A percentile compares a stretch with the other conserved stretches of the same genome.
Conservation (phyloP, 2,888 invertebrate species). For the Plebejus melissa region DNA sequence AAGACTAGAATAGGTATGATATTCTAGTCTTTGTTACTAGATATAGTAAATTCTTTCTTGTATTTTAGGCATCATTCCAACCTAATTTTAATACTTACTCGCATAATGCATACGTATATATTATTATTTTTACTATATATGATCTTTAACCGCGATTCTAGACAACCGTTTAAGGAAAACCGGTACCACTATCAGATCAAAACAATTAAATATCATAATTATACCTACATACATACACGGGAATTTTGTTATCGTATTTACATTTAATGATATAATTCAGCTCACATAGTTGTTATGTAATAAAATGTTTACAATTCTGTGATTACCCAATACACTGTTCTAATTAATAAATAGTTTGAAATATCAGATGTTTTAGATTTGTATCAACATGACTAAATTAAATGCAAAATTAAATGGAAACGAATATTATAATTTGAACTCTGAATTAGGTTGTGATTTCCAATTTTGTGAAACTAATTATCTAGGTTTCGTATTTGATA, state of each 20-base stretch:
- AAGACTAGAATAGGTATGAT: background rate
- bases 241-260: background rate
- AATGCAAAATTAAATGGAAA: background rate
- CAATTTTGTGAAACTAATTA: background rate
- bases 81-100: no score
- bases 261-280: background rate
- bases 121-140: background rate
- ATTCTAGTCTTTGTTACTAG: background rate
- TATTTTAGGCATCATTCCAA: no score
- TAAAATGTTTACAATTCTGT: background rate
- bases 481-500: background rate
- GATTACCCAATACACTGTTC: background rate
- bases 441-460: background rate
- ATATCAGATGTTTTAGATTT: background rate
- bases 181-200: background rate
- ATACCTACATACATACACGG: background rate
- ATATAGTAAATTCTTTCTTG: background rate
- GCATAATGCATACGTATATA: background rate
- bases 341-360: background rate
- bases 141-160: conserved; percentile 10
- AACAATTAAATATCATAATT: conserved; percentile 10
- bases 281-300: background rate
- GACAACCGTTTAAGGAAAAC: background rate
- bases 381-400: background rate
- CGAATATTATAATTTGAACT: background rate